Evolutionary conservation across 2,113 vertebrate species (phyloP).

Genomic region (Lampris incognitus): DNA sequence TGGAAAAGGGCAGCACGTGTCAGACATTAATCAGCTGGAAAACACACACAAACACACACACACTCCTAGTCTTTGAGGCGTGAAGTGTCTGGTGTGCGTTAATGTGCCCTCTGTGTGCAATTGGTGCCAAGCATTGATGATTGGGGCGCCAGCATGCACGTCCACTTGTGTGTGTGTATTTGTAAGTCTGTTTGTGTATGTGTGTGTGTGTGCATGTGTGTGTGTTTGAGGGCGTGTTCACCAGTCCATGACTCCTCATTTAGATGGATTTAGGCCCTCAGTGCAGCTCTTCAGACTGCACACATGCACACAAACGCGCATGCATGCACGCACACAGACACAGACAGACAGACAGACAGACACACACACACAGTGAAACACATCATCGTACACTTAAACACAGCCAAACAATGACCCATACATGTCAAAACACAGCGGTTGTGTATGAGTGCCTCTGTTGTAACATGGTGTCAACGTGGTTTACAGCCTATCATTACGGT

Average conservation of each 20-base stretch:
- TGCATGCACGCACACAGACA: conserved; percentile 11
- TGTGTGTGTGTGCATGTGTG: conserved; percentile 37
- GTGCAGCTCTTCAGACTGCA: conserved; percentile 49
- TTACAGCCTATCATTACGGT: conserved; percentile 70
- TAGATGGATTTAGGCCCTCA: conserved; percentile 51
- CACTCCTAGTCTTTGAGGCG: conserved; percentile 42
- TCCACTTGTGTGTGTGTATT: not conserved
- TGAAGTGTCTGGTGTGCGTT: conserved; percentile 70
- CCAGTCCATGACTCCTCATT: conserved; percentile 40
- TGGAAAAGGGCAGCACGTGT: conserved; percentile 67
- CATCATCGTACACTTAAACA: no score
- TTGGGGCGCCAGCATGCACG: conserved; percentile 58
- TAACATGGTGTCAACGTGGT: conserved; percentile 71
- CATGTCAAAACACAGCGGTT: not conserved
- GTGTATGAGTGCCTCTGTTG: conserved; percentile 27
- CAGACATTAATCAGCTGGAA: conserved; percentile 19
- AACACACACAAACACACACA: conserved; percentile 15
- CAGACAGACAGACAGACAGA: conserved; percentile 26
- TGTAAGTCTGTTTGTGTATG: conserved; percentile 23
- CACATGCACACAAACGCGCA: conserved; percentile 27
- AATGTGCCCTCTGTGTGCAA: conserved; percentile 62
- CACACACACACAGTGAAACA: conserved; percentile 33
- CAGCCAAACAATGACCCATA: no score
- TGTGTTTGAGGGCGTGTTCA: conserved; percentile 45
- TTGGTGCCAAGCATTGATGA: conserved; percentile 64